Evolutionary conservation across 1,140 invertebrate species (phyloP), one percentile per base, ranked within the genome.

Genomic region (Anastatus disparis): DNA sequence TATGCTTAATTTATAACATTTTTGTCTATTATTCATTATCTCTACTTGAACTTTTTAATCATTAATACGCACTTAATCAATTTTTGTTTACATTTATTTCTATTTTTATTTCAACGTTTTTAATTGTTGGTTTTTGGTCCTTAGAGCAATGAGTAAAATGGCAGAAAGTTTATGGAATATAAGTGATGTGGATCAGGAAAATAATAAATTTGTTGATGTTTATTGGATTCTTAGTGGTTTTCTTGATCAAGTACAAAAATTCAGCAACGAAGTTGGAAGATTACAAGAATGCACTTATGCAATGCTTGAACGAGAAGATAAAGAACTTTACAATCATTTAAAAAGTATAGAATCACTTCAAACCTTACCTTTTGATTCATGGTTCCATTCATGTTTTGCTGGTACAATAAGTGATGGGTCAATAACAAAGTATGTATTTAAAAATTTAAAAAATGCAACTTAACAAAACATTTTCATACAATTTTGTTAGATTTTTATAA

Each of bases 371-470:
- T 82, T 93, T 48, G 88, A 90, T 56, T 88, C 87, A 73, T 95
- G 94, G 94, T 94, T 94, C 79, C 89, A 89, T 72, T 91, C 89
- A 50, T 93, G 92, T 81, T 95, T 95, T 87, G 92, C 94, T 69
- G 91, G 91, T 46, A 86, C 94, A 15, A 87, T 96, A 44, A 91
- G 91, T 77, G 90, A 94, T 77, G 90, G 89, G 44, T 91, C 93
- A 20, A 86, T 96, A 70, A 91, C 90, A 75, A 93, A 92, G 92
- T 93, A 87, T 77, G 76, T 82, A 70, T 70, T 48, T 53, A n/a
- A 27, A 29, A 42, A 42, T 27, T 35, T 35, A 35, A 35, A 35
- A 35, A 35, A 35, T 35, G 4, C 10, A 6, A 35, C 31, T 35
- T n/a, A n/a, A n/a, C n/a, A n/a, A n/a, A n/a, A n/a, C n/a, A n/a